Evolutionary conservation across 2,888 invertebrate genomes (phyloP).

Genomic region (Arrhopalites spinosus): DNA sequence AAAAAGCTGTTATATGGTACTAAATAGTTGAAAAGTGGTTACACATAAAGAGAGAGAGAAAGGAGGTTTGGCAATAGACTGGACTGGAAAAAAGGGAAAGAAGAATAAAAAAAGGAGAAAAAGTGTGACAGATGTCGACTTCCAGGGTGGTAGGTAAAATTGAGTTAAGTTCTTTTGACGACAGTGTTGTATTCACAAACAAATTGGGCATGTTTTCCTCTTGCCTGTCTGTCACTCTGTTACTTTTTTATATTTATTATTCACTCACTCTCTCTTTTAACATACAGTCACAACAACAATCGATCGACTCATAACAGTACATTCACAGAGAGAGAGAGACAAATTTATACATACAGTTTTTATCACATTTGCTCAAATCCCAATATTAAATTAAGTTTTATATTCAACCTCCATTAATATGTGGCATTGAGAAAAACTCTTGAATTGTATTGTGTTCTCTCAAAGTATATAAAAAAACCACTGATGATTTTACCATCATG

Average conservation of each 20-base stretch:
- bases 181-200: constrained; percentile 49
- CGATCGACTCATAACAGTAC: neutral
- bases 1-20: neutral
- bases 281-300: neutral
- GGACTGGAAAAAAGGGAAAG: constrained; percentile 5
- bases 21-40: neutral
- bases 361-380: constrained; percentile 22
- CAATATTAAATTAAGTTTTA: constrained; percentile 23
- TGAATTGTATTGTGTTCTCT: too few relatives aligned
- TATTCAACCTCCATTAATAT: constrained; percentile 13
- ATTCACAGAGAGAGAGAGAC: neutral
- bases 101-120: constrained; percentile 35
- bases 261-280: too few relatives aligned
- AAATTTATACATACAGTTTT: constrained; percentile 8
- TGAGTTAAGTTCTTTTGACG: constrained; percentile 48
- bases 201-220: constrained; percentile 42
- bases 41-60: neutral
- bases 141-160: constrained; percentile 52
- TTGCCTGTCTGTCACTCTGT: constrained; percentile 5
- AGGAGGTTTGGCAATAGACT: constrained; percentile 9
- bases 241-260: constrained; percentile 8
- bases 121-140: constrained; percentile 55
- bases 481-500: too few relatives aligned
- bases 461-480: too few relatives aligned
- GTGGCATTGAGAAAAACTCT: constrained; percentile 10